A percentile compares a stretch with the other conserved stretches of the same genome.
These are phyloP conservation scores for Bradypus variegatus DNA, from an alignment of 2,797 vertebrate species.

Conservation along the genomic window DNA sequence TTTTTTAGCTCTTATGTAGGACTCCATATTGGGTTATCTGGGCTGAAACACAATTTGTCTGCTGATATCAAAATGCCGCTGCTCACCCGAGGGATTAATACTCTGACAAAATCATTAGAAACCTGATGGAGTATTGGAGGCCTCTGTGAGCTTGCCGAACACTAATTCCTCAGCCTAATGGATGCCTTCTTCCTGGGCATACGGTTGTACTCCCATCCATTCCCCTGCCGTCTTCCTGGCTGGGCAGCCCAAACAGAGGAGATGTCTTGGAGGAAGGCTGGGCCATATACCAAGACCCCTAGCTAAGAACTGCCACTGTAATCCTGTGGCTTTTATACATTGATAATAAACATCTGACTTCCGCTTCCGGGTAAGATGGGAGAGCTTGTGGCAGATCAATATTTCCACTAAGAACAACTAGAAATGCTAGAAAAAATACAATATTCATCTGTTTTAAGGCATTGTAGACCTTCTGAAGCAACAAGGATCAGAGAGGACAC, in stretches of 20 bases:
- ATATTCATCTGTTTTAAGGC: background rate
- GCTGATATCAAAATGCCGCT: slow-evolving; percentile 67
- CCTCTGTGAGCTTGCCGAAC: slow-evolving; percentile 24
- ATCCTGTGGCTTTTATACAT: background rate
- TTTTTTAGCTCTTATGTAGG: slow-evolving; percentile 27
- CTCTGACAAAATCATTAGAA: slow-evolving; percentile 73
- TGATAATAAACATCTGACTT: background rate
- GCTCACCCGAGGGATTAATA: slow-evolving; percentile 68
- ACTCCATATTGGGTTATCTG: slow-evolving; percentile 59
- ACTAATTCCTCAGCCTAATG: slow-evolving; percentile 63
- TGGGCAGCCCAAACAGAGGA: rapidly evolving
- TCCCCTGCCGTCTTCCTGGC: background rate
- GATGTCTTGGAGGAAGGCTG: background rate
- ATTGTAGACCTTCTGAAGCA: background rate
- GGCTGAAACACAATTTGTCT: slow-evolving; percentile 65
- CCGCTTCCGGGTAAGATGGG: background rate
- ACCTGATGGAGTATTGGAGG: slow-evolving; percentile 61
- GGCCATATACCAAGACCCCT: background rate
- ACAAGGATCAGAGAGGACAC: background rate
- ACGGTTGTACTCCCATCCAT: background rate
- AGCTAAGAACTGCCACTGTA: background rate
- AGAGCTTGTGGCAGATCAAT: background rate
- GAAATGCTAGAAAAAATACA: background rate
- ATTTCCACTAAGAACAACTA: slow-evolving; percentile 7
- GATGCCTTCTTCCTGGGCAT: slow-evolving; percentile 47